These are phyloP conservation scores for Helleia helle DNA, from an alignment of 2,888 invertebrate species.

Conservation along the genomic window DNA sequence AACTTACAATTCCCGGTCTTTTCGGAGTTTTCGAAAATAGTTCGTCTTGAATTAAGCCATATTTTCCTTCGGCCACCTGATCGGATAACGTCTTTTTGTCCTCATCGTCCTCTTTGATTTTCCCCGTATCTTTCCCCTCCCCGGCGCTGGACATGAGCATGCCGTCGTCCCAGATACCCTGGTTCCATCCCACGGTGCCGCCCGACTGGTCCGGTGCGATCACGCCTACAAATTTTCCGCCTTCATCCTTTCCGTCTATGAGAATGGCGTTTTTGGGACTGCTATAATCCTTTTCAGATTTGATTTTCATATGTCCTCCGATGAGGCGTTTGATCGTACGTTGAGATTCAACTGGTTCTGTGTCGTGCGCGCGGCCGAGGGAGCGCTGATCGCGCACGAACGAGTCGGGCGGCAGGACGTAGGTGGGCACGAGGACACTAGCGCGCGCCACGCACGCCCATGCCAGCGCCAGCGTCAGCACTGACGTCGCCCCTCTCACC, in stretches of 20 bases:
- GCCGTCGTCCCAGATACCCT: slow-evolving; percentile 77
- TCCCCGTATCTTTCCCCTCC: slow-evolving; percentile 73
- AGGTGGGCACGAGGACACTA: slow-evolving; percentile 69
- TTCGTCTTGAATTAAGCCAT: slow-evolving; percentile 90
- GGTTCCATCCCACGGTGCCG: slow-evolving; percentile 68
- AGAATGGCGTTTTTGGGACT: slow-evolving; percentile 54
- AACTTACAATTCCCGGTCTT: slow-evolving; percentile 88
- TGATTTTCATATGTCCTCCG: slow-evolving; percentile 78
- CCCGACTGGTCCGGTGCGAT: slow-evolving; percentile 62
- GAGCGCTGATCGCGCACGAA: slow-evolving; percentile 69
- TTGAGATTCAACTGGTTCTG: slow-evolving; percentile 48
- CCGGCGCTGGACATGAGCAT: slow-evolving; percentile 81
- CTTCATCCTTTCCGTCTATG: slow-evolving; percentile 48
- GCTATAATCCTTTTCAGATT: slow-evolving; percentile 55
- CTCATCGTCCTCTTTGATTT: slow-evolving; percentile 75
- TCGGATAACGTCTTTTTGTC: slow-evolving; percentile 90
- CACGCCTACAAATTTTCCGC: slow-evolving; percentile 53
- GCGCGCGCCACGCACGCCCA: slow-evolving; percentile 49
- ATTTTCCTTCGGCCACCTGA: slow-evolving; percentile 92
- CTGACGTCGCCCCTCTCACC: slow-evolving; percentile 71
- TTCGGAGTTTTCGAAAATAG: slow-evolving; percentile 81
- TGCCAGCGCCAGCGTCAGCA: slow-evolving; percentile 63
- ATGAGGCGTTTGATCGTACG: slow-evolving; percentile 78
- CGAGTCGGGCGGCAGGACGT: slow-evolving; percentile 70
- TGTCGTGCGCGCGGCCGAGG: slow-evolving; percentile 44